phyloP scores from a whole-genome alignment of 2,888 invertebrate genomes.

The Shargacucullia verbasci region DNA sequence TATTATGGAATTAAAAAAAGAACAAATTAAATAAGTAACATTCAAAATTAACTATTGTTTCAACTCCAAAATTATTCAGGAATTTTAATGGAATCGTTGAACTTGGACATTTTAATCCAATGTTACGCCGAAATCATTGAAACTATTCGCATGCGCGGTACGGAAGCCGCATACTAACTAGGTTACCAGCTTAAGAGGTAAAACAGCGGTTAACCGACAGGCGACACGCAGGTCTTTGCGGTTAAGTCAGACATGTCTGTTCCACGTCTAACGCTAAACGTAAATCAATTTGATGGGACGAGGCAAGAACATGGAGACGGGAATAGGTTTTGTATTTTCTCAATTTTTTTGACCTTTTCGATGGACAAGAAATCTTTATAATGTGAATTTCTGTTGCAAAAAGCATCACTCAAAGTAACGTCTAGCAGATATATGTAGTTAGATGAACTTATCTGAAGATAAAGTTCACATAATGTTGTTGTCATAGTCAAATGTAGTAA shows the following conservation, averaged over 20 bases:
- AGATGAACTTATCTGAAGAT: too few relatives aligned
- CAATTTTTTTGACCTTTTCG: background rate
- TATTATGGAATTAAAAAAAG: too few relatives aligned
- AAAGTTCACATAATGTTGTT: too few relatives aligned
- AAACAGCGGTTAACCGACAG: constrained; percentile 44
- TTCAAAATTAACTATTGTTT: constrained; percentile 13
- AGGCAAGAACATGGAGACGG: constrained; percentile 14
- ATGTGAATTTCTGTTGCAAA: too few relatives aligned
- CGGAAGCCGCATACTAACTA: constrained; percentile 59
- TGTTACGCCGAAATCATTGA: constrained; percentile 37
- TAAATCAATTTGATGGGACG: constrained; percentile 34
- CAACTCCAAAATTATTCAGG: constrained; percentile 9
- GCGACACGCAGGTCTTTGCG: constrained; percentile 47
- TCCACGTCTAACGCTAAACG: constrained; percentile 6
- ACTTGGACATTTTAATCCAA: constrained; percentile 42
- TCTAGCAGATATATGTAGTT: too few relatives aligned
- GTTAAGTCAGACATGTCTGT: constrained; percentile 25
- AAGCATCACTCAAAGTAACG: too few relatives aligned
- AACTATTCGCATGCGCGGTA: constrained; percentile 46
- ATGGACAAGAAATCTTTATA: background rate
- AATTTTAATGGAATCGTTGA: constrained; percentile 49
- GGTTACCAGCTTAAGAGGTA: constrained; percentile 53
- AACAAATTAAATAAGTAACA: too few relatives aligned
- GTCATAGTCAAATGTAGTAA: too few relatives aligned
- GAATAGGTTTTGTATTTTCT: constrained; percentile 15